phyloP scores from a whole-genome alignment of 2,888 invertebrate genomes.

The Caenorhabditis sp. region DNA sequence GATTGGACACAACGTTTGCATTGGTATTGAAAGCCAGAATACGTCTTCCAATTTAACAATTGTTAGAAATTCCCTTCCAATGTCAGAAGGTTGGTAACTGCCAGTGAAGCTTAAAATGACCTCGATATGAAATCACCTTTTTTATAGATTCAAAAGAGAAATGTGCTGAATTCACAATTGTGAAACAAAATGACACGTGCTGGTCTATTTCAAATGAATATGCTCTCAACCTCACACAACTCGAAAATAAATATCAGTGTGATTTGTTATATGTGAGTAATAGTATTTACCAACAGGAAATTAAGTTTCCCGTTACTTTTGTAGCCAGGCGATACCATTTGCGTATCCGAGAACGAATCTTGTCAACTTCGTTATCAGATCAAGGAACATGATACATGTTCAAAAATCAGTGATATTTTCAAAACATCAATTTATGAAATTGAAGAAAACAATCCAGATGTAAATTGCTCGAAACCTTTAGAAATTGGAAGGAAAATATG shows the following conservation, averaged over 20 bases:
- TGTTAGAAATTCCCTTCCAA: no score
- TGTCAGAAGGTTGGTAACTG: no score
- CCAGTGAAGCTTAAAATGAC: no score
- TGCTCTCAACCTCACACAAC: conserved; percentile 2
- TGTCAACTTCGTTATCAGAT: conserved; percentile 18
- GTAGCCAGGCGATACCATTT: conserved; percentile 25
- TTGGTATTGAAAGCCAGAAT: no score
- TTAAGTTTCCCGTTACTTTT: no score
- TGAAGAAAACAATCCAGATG: not conserved
- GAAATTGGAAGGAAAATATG: conserved; percentile 3
- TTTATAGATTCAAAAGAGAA: no score
- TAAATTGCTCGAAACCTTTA: not conserved
- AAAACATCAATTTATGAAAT: conserved; percentile 16
- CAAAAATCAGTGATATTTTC: conserved; percentile 4
- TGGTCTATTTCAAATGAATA: conserved; percentile 13
- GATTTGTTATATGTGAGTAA: conserved; percentile 1
- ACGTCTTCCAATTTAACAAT: no score
- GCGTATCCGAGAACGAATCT: conserved; percentile 15
- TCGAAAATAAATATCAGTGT: conserved; percentile 12
- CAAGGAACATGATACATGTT: conserved; percentile 19
- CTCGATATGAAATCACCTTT: no score
- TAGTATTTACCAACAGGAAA: not conserved
- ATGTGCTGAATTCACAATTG: conserved; percentile 6
- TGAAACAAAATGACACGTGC: conserved; percentile 9
- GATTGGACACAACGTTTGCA: no score